These are phyloP conservation scores for Silurus asotus DNA, from an alignment of 2,113 vertebrate species.

Conservation along the genomic window DNA sequence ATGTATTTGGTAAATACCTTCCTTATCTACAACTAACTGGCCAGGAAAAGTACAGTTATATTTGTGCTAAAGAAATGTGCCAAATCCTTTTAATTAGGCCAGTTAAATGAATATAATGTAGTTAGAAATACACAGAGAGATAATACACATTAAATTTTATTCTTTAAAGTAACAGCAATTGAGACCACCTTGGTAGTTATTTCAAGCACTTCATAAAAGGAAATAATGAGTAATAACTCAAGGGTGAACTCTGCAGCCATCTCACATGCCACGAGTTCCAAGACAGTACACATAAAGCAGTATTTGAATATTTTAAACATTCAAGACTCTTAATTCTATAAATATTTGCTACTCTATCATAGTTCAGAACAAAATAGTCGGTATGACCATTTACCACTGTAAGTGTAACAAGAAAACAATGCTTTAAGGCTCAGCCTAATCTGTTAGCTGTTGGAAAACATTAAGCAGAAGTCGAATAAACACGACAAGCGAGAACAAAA, in stretches of 20 bases:
- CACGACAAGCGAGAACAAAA: neutral
- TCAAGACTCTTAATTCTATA: neutral
- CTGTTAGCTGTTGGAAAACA: neutral
- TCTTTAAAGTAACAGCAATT: neutral
- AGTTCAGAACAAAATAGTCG: neutral
- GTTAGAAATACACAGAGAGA: neutral
- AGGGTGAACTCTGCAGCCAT: neutral
- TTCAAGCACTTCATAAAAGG: neutral
- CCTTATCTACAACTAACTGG: neutral
- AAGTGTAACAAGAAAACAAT: neutral
- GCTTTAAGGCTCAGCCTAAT: neutral
- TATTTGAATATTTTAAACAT: neutral
- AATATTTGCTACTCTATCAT: neutral
- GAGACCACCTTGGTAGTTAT: neutral
- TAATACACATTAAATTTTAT: neutral
- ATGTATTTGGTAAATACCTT: neutral
- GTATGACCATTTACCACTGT: neutral
- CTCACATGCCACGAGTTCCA: neutral
- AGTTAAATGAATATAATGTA: neutral
- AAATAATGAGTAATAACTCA: neutral
- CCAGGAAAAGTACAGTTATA: neutral
- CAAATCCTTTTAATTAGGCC: neutral
- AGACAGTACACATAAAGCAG: neutral
- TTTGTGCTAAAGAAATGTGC: neutral
- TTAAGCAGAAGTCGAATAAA: neutral